Evolutionary conservation across 2,797 vertebrate species (phyloP), one percentile per base, ranked within the genome.

Genomic region (Xenops minutus): DNA sequence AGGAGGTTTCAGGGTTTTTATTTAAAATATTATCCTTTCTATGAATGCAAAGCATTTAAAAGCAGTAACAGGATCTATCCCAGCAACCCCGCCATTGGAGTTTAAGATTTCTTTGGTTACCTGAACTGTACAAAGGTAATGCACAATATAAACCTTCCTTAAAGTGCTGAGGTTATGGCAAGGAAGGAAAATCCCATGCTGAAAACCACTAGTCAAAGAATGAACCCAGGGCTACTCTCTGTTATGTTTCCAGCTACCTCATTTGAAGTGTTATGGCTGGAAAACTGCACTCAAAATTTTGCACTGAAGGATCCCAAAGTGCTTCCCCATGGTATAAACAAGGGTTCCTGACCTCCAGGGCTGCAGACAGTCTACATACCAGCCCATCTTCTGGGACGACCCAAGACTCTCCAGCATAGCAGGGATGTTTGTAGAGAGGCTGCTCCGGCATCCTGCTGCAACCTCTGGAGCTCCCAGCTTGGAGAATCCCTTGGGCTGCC

Each of bases 11-110:
- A 87, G 94, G 49, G 62, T 63, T 79, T 4, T 75, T 61, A 62
- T 84, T 90, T 79, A 85, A 92, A 95, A 83, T 85, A 66, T 72
- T 37, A 83, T 44, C 67, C 68, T 55, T 29, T 30, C 10, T 75
- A 58, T 71, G 82, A 84, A 83, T 13, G 49, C 7, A 3, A 58
- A 43, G 34, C 32, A n/a, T 76, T 87, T 78, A 34, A 88, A 88
- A 64, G 69, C 69, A 74, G 55, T 23, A 77, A 79, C 8, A 43
- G 58, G 56, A 80, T 77, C 90, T 67, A 34, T 16, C 51, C 49
- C 77, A 73, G 71, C 27, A 79, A 88, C 46, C 7, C 69, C 81
- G 34, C 63, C 44, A 5, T 22, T 44, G 14, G 56, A 63, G 20
- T 36, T 62, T 19, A 36, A 78, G 87, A 14, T 56, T 59, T 48